Evolutionary conservation across 2,797 vertebrate species (phyloP), one percentile per base, ranked within the genome.

Genomic region (Eulemur albifrons): DNA sequence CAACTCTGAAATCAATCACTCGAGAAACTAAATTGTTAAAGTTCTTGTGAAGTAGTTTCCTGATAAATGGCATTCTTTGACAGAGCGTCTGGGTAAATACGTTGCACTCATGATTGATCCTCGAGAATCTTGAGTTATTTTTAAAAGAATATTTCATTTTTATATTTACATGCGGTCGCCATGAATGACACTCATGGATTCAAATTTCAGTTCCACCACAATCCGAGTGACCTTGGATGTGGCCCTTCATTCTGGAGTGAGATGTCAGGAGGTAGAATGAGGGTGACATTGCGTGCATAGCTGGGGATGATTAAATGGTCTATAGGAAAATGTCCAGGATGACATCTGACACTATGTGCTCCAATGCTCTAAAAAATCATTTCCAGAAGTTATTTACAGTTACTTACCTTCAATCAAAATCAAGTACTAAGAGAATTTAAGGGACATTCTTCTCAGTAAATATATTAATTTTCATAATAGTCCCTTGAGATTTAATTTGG

Each of bases 1-100:
- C 95, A 96, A 97, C 95, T 97, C 97, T 40, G 96, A 97, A 95
- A 98, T 98, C 97, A 97, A 97, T 97, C 97, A 97, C 94, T 90
- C n/a, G 79, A 88, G 92, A 89, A 97, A 85, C 90, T 84, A 93
- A 97, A 94, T 96, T 96, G 94, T 96, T 97, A 73, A 96, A 97
- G 97, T 97, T 97, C 97, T 95, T 73, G 85, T 70, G 92, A 96
- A 96, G 88, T 69, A 76, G 81, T 95, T 97, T 91, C 88, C 95
- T 96, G 97, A 97, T 90, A 96, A 93, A 97, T 97, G 96, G 93
- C 69, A 52, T 94, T 94, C 96, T 96, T 92, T 96, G 94, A 96
- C 40, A 70, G 94, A 87, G 86, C 1, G n/a, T 88, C 88, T 93
- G 93, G 63, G 93, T 97, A 97, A 97, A 97, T 92, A 96, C 9